Evolutionary conservation across 2,113 vertebrate species (phyloP).

Genomic region (Climacteris rufus): DNA sequence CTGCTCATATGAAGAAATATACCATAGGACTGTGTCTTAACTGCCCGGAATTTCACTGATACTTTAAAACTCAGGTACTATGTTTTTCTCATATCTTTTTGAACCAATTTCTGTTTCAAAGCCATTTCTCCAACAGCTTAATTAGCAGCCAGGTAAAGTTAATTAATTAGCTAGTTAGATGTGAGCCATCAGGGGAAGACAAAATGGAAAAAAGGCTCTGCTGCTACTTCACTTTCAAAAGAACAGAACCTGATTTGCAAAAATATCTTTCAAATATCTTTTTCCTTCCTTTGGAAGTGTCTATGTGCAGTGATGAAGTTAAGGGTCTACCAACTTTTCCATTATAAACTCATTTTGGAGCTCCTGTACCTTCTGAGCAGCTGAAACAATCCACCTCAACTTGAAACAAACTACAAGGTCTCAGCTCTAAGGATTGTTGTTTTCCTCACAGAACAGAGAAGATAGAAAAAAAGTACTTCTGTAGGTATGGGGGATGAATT

Average conservation of each 20-base stretch:
- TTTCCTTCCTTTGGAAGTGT: not conserved
- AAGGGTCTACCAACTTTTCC: constrained; percentile 12
- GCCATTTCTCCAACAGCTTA: not conserved
- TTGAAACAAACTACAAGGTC: constrained; percentile 8
- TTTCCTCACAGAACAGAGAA: not conserved
- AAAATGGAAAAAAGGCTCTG: not conserved
- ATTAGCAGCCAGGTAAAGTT: constrained; percentile 26
- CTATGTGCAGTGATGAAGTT: not conserved
- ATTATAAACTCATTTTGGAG: constrained; percentile 18
- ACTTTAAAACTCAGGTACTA: not conserved
- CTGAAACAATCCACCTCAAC: constrained; percentile 18
- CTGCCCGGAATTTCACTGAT: not conserved
- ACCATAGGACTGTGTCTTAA: not conserved
- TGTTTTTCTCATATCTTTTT: not conserved
- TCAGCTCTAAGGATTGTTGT: not conserved
- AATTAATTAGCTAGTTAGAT: not conserved
- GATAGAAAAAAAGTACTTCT: not conserved
- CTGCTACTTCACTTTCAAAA: not conserved
- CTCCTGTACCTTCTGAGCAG: not conserved
- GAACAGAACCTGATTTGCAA: not conserved
- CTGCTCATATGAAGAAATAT: not conserved
- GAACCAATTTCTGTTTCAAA: constrained; percentile 6
- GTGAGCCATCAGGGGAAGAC: not conserved
- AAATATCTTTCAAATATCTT: not conserved
- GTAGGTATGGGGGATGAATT: not conserved